Evolutionary conservation across 2,797 vertebrate species (phyloP), one percentile per base, ranked within the genome.

Genomic region (Acanthornis magna): DNA sequence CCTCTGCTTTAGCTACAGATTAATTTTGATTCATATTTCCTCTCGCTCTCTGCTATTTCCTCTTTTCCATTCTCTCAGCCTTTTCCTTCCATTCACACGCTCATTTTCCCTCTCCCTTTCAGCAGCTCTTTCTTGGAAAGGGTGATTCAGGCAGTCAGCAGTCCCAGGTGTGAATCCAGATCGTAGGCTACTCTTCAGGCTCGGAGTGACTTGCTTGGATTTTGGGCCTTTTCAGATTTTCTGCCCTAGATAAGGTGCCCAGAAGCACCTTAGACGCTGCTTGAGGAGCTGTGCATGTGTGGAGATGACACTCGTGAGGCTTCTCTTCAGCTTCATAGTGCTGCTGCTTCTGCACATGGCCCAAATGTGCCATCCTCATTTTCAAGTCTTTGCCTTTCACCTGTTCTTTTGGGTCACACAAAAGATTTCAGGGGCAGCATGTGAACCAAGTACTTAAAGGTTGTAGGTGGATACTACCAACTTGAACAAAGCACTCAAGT

Each of bases 291-390:
- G 9, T 40, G 48, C 22, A 14, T 25, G 2, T 18, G 13, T 40
- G 36, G 47, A 77, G 10, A 16, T 43, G 27, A 4, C 10, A 36
- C 13, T 48, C 2, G 0, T 7, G 36, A 57, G 18, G 9, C 2
- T 58, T 5, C 32, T 72, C 32, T 71, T 73, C 61, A 67, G 81
- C 43, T 48, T 74, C 43, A 16, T 0, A 3, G n/a, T 34, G 36
- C 34, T 74, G 21, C 54, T 84, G 21, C n/a, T 88, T 40, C 47
- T 50, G 9, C 54, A 53, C 0, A 1, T 40, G 36, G 25, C 68
- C 36, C 36, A 73, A 17, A 73, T 7, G 4, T 53, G 5, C 21
- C 8, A 8, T 58, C 29, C n/a, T 61, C 23, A 36, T 80, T 62
- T 88, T 77, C 57, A 88, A 85, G 21, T 34, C 13, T 66, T 79